Evolutionary conservation across 2,797 vertebrate species (phyloP).

Genomic region (Fistularia commersonii): DNA sequence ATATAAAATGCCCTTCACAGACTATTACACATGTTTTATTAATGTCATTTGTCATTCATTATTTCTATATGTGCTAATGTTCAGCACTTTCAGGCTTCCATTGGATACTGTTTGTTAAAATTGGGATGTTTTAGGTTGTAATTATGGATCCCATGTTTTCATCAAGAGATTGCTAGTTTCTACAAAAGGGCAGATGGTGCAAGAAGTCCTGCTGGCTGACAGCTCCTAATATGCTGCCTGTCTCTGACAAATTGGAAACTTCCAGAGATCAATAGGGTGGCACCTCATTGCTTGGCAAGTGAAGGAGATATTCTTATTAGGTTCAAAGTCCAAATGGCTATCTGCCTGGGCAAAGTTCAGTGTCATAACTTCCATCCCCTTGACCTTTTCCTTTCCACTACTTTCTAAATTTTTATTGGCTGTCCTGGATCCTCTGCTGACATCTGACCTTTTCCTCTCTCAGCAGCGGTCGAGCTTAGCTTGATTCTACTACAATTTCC

Average conservation of each 20-base stretch:
- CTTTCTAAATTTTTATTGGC: slow-evolving; percentile 68
- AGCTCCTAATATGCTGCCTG: slow-evolving; percentile 69
- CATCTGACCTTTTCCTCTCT: slow-evolving; percentile 66
- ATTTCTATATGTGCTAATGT: background rate
- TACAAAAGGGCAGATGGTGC: slow-evolving; percentile 62
- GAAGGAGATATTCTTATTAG: slow-evolving; percentile 70
- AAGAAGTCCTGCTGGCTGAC: slow-evolving; percentile 50
- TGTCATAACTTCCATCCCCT: slow-evolving; percentile 76
- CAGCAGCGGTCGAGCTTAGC: slow-evolving; percentile 3
- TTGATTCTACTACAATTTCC: slow-evolving; percentile 20
- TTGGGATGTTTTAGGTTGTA: slow-evolving; percentile 33
- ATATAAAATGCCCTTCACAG: no score
- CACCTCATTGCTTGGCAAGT: slow-evolving; percentile 45
- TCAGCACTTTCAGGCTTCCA: background rate
- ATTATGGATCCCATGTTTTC: slow-evolving; percentile 51
- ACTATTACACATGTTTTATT: no score
- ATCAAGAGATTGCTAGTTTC: slow-evolving; percentile 33
- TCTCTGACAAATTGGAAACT: slow-evolving; percentile 80
- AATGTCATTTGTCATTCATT: background rate
- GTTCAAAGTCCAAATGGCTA: slow-evolving; percentile 58
- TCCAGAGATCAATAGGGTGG: slow-evolving; percentile 80
- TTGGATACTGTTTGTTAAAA: background rate
- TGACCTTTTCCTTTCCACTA: slow-evolving; percentile 80
- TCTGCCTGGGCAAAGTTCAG: slow-evolving; percentile 82
- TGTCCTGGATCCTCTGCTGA: slow-evolving; percentile 56